phyloP scores from a whole-genome alignment of 1,140 invertebrate species.

The Psix sp. region DNA sequence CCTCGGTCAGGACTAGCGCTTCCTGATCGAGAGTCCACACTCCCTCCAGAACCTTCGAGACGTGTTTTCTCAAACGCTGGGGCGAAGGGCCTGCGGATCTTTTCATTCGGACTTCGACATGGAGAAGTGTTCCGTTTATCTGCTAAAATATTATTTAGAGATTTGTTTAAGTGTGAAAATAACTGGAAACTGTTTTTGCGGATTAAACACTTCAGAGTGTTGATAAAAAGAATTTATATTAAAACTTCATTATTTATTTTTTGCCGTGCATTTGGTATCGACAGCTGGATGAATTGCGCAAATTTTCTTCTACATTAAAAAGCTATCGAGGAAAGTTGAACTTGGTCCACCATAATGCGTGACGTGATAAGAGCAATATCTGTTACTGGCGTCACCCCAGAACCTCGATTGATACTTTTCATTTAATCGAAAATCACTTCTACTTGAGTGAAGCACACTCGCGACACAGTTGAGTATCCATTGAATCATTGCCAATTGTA shows the following conservation, averaged over 20 bases:
- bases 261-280: constrained; percentile 15
- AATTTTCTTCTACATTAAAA: constrained; percentile 9
- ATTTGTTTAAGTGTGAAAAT: no score
- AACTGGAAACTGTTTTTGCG: no score
- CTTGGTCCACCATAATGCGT: constrained; percentile 19
- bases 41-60: constrained; percentile 71
- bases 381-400: constrained; percentile 27
- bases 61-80: constrained; percentile 71
- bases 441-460: constrained; percentile 14
- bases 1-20: constrained; percentile 73
- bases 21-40: constrained; percentile 72
- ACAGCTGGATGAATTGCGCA: constrained; percentile 14
- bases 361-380: constrained; percentile 27
- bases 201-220: no score
- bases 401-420: constrained; percentile 15
- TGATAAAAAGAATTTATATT: constrained; percentile 13
- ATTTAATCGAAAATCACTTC: constrained; percentile 38
- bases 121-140: constrained; percentile 71
- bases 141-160: constrained; percentile 35
- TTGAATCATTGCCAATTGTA: constrained; percentile 46
- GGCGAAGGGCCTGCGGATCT: constrained; percentile 66
- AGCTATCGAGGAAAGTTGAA: constrained; percentile 13
- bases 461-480: constrained; percentile 23
- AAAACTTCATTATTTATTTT: constrained; percentile 15
- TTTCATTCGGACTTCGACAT: constrained; percentile 70